phyloP scores from a whole-genome alignment of 2,888 invertebrate species.

The Cerastis leucographa region DNA sequence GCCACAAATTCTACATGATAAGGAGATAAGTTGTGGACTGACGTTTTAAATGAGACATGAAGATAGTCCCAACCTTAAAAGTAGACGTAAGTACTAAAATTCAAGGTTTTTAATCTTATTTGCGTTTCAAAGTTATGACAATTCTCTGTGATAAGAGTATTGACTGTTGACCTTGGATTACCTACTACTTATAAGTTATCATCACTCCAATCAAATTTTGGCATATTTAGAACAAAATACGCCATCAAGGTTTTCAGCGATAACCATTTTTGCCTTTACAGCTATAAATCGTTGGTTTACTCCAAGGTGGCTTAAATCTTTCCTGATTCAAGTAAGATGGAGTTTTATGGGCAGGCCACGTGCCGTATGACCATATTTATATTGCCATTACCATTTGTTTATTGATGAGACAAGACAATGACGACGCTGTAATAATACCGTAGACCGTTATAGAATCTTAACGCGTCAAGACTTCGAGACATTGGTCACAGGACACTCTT shows the following conservation, averaged over 20 bases:
- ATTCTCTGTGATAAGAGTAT: constrained; percentile 33
- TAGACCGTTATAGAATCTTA: constrained; percentile 40
- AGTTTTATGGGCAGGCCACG: constrained; percentile 18
- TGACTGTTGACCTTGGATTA: constrained; percentile 22
- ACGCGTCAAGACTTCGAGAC: constrained; percentile 6
- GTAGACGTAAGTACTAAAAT: neutral
- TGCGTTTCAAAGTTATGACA: constrained; percentile 1
- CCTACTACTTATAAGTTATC: neutral
- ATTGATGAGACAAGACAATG: constrained; percentile 52
- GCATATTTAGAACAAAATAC: neutral
- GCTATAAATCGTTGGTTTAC: neutral
- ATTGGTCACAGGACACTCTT: constrained; percentile 16
- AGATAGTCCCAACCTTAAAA: constrained; percentile 6
- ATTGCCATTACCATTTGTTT: constrained; percentile 51
- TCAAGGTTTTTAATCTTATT: constrained; percentile 5
- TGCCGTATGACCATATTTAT: constrained; percentile 12
- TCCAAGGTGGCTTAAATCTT: neutral
- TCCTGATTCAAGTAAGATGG: neutral
- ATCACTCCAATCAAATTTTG: neutral
- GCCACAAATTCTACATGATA: constrained; percentile 32
- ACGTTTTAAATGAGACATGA: constrained; percentile 31
- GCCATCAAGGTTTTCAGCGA: neutral
- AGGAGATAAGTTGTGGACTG: constrained; percentile 15
- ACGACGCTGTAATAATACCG: constrained; percentile 49
- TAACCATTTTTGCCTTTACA: neutral